Evolutionary conservation across 2,797 vertebrate genomes (phyloP), one percentile per base, ranked within the genome.

Genomic region (Sarcoramphus papa): DNA sequence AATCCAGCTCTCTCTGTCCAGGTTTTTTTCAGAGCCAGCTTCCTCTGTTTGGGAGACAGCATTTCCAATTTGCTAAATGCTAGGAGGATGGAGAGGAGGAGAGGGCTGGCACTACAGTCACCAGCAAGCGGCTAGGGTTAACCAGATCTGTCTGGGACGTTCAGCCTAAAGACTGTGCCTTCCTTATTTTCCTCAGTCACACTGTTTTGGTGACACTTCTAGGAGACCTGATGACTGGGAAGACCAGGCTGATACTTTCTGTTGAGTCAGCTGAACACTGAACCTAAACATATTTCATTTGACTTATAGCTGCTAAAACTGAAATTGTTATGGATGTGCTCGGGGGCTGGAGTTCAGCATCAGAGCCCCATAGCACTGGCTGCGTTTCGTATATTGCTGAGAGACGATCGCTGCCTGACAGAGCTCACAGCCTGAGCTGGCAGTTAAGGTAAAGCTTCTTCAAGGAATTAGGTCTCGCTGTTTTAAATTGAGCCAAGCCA

Each of bases 361-460:
- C 20, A 54, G 15, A 86, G 3, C 27, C 59, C 33, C n/a, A 9
- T 1, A 40, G 35, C 0, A 0, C 59, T 50, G 59, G 23, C 7
- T 19, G 12, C 0, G 0, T 54, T 73, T 73, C 0, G 0, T 22
- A 27, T 20, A 1, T 14, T 62, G 37, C 23, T 74, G 60, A 33
- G 65, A 70, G 63, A 40, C 0, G 1, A 51, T 51, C 0, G 0
- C 48, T 77, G 56, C 30, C 60, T 50, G 37, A 43, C 47, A 40
- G 57, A 84, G 15, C 37, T 87, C 41, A 24, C 45, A 41, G 43
- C 13, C 78, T 64, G 33, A 83, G 33, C 14, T 35, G 25, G n/a
- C 40, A 67, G 22, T 47, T 33, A 41, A 50, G 50, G 47, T 31
- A 82, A 62, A 35, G 10, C 21, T 45, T 72, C 50, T 65, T 79